These are phyloP conservation scores for Asobara japonica DNA, from an alignment of 1,140 invertebrate genomes.

Conservation along the genomic window DNA sequence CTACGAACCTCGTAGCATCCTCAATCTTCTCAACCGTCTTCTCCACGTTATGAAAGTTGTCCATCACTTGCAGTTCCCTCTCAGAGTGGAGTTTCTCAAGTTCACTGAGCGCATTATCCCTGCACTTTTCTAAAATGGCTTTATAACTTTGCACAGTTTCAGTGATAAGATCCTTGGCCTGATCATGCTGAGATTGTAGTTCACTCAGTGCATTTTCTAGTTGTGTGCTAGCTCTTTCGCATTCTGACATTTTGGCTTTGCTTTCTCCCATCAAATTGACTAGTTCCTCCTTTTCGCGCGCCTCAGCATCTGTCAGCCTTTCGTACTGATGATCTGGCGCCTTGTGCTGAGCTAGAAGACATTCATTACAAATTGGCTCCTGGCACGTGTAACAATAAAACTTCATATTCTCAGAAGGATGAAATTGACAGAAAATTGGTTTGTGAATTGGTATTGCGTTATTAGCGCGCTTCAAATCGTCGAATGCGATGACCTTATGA, in stretches of 20 bases:
- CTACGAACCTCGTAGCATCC: no score
- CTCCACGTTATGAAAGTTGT: conserved; percentile 82
- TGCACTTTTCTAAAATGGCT: conserved; percentile 80
- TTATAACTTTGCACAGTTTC: conserved; percentile 88
- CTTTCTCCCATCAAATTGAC: conserved; percentile 77
- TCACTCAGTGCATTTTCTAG: conserved; percentile 84
- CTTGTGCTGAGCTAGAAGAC: conserved; percentile 81
- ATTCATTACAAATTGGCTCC: conserved; percentile 83
- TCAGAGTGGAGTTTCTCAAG: conserved; percentile 83
- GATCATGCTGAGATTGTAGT: conserved; percentile 84
- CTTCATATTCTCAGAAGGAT: conserved; percentile 80
- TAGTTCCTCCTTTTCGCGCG: conserved; percentile 79
- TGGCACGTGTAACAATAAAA: conserved; percentile 86
- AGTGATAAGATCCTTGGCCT: conserved; percentile 84
- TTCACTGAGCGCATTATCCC: conserved; percentile 79
- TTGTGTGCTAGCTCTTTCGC: conserved; percentile 77
- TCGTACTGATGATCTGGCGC: conserved; percentile 83
- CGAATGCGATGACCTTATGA: conserved; percentile 87
- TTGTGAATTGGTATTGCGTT: conserved; percentile 83
- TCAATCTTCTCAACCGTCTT: conserved; percentile 84
- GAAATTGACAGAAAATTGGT: conserved; percentile 81
- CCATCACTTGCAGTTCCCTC: conserved; percentile 88
- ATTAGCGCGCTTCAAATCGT: conserved; percentile 82
- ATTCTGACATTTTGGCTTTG: conserved; percentile 77
- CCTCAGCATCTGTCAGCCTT: conserved; percentile 78